Percentiles rank a stretch among this genome's conserved stretches.
These are phyloP conservation scores for Dryomyza anilis DNA, from an alignment of 2,888 invertebrate genomes.

Conservation along the genomic window DNA sequence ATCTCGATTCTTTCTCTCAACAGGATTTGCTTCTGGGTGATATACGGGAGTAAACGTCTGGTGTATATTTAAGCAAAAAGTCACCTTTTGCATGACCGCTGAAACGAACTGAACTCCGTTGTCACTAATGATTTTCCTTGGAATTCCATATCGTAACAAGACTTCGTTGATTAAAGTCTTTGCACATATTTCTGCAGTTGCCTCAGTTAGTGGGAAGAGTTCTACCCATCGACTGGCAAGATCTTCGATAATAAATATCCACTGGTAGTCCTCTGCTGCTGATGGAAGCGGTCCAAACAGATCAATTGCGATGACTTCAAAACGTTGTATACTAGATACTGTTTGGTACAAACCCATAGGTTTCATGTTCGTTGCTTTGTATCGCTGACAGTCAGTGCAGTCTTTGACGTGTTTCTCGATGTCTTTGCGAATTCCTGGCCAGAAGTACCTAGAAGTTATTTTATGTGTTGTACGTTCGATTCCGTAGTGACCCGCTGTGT, in stretches of 20 bases:
- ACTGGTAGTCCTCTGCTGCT: no score
- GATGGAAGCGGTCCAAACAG: neutral
- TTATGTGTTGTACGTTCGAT: no score
- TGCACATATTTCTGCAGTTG: neutral
- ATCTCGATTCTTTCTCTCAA: slow-evolving; percentile 15
- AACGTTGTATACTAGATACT: neutral
- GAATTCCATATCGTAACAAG: neutral
- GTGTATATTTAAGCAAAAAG: no score
- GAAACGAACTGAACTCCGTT: neutral
- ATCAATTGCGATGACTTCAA: neutral
- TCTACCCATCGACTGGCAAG: neutral
- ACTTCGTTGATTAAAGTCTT: neutral
- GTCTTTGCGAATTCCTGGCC: no score
- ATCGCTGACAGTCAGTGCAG: slow-evolving; percentile 3
- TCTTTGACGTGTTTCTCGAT: no score
- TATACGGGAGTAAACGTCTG: neutral
- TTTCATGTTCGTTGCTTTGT: neutral
- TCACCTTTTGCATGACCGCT: no score
- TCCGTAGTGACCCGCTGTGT: no score
- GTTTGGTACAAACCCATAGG: neutral
- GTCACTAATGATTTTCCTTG: neutral
- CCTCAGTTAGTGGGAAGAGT: neutral
- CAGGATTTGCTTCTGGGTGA: neutral
- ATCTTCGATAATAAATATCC: neutral
- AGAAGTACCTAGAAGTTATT: no score